Conservation (phyloP, 2,888 invertebrate species). For the Spilosoma lubricipeda region DNA sequence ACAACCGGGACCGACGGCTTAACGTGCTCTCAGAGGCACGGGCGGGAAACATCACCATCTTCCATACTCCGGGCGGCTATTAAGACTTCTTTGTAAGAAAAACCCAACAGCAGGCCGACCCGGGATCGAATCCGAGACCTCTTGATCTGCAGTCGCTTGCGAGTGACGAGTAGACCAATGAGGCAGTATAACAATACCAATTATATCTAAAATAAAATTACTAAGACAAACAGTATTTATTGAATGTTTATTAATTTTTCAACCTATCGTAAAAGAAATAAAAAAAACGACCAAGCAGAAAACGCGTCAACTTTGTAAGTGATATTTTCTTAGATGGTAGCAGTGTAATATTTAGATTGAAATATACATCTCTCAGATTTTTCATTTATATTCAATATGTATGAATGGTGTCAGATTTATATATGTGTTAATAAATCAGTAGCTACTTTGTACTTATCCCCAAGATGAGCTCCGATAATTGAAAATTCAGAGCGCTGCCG, state of each 20-base stretch:
- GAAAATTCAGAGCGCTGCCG: slow-evolving; percentile 62
- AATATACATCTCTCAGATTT: not conserved
- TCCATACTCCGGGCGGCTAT: too few species aligned
- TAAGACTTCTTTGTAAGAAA: too few species aligned
- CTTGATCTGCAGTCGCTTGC: too few species aligned
- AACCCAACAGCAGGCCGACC: too few species aligned
- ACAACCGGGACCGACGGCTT: too few species aligned
- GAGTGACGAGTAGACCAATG: too few species aligned
- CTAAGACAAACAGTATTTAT: not conserved
- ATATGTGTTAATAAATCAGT: slow-evolving; percentile 57
- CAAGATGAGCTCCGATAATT: slow-evolving; percentile 66
- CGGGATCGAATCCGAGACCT: too few species aligned
- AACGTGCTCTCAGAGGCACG: too few species aligned
- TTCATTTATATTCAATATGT: slow-evolving; percentile 20
- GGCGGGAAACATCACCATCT: too few species aligned
- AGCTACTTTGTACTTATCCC: slow-evolving; percentile 50
- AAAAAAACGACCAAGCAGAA: not conserved
- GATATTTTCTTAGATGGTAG: not conserved
- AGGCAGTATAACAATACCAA: not conserved
- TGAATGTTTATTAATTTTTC: not conserved
- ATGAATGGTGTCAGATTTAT: slow-evolving; percentile 35
- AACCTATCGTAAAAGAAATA: not conserved
- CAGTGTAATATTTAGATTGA: not conserved
- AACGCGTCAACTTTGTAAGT: not conserved
- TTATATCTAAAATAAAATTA: not conserved